Percentiles rank a stretch among this genome's conserved stretches.
These are phyloP conservation scores for Ommatoiulus sabulosus DNA, from an alignment of 2,888 invertebrate genomes.

Conservation along the genomic window DNA sequence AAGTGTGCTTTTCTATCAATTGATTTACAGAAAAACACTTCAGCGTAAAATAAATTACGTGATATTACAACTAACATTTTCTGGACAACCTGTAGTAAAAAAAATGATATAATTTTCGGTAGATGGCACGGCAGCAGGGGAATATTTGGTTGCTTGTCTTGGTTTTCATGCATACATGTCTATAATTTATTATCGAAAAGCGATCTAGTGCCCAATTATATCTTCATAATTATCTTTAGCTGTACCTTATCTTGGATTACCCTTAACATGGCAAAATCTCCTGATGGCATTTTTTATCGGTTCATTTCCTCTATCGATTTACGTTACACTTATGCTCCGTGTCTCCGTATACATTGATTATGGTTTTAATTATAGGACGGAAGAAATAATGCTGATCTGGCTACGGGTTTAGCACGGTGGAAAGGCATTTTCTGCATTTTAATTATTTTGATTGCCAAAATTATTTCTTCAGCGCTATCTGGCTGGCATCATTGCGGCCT, in stretches of 20 bases:
- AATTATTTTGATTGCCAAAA: not conserved
- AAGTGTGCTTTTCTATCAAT: too few relatives aligned
- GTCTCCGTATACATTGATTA: not conserved
- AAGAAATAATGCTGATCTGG: not conserved
- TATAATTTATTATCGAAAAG: conserved; percentile 22
- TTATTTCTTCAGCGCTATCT: not conserved
- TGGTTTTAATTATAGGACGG: conserved; percentile 22
- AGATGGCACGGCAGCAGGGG: not conserved
- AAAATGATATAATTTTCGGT: not conserved
- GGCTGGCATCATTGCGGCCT: not conserved
- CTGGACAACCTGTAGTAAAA: not conserved
- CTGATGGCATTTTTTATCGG: conserved; percentile 14
- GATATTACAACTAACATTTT: not conserved
- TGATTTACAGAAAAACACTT: too few relatives aligned
- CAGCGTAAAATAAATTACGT: too few relatives aligned
- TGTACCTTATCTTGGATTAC: not conserved
- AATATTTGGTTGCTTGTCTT: not conserved
- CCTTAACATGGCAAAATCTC: conserved; percentile 28
- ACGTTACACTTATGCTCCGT: not conserved
- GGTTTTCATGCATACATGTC: not conserved
- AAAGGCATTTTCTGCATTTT: not conserved
- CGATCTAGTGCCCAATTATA: conserved; percentile 38
- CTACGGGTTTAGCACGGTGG: not conserved
- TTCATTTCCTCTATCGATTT: conserved; percentile 37
- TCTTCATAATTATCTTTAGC: conserved; percentile 32